phyloP scores from a whole-genome alignment of 2,888 invertebrate species.

The Serrognathus titanus region DNA sequence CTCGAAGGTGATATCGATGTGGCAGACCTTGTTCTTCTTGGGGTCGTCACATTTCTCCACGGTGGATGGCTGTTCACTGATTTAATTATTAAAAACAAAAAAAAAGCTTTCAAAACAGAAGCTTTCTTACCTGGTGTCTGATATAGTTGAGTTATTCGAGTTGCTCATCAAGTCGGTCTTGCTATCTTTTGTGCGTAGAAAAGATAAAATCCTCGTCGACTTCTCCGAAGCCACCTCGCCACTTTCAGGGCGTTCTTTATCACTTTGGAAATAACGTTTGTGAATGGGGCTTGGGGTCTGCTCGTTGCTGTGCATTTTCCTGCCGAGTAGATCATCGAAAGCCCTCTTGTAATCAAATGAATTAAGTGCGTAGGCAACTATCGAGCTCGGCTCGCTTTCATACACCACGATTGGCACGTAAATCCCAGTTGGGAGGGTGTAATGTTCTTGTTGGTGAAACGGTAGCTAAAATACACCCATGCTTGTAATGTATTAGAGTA shows the following conservation, averaged over 20 bases:
- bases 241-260: conserved; percentile 43
- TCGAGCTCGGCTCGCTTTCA: conserved; percentile 78
- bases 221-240: conserved; percentile 34
- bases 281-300: conserved; percentile 51
- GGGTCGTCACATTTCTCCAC: conserved; percentile 37
- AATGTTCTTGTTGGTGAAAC: conserved; percentile 66
- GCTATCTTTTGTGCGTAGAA: conserved; percentile 42
- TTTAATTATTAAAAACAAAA: conserved; percentile 13
- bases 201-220: conserved; percentile 42
- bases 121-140: conserved; percentile 16
- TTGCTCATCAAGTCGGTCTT: conserved; percentile 27
- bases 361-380: conserved; percentile 78
- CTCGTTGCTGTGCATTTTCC: conserved; percentile 34
- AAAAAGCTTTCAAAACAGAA: conserved; percentile 1
- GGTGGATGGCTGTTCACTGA: conserved; percentile 23
- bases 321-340: conserved; percentile 49
- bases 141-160: background rate
- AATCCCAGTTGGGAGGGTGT: conserved; percentile 59
- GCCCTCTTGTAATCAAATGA: conserved; percentile 67
- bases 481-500: conserved; percentile 52
- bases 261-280: conserved; percentile 49
- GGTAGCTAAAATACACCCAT: conserved; percentile 54
- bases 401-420: conserved; percentile 68
- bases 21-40: conserved; percentile 43
- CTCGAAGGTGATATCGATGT: conserved; percentile 59